Conservation (phyloP, 2,113 vertebrate genomes). For the Mus pahari region DNA sequence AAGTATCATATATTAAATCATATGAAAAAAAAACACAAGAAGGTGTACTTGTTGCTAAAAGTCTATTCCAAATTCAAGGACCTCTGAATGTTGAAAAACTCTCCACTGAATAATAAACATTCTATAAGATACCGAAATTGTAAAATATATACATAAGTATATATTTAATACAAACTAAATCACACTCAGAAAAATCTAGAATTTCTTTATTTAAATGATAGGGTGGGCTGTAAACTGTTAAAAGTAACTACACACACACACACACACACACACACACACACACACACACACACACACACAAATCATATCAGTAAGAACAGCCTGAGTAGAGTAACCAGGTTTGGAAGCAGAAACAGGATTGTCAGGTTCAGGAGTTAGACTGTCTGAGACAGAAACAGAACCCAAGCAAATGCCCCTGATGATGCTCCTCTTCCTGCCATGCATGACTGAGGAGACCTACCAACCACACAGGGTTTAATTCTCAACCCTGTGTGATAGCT, state of each 20-base stretch:
- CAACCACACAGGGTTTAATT: not conserved
- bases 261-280: too few species aligned
- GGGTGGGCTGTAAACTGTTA: slow-evolving; percentile 25
- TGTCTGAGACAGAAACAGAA: not conserved
- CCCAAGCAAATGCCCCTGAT: not conserved
- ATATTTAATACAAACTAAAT: slow-evolving; percentile 26
- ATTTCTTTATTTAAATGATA: slow-evolving; percentile 29
- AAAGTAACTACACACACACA: not conserved
- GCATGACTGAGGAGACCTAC: not conserved
- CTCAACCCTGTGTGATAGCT: not conserved
- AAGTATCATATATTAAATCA: not conserved
- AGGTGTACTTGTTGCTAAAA: not conserved
- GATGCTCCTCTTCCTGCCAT: too few species aligned
- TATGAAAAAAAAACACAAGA: not conserved
- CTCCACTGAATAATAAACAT: not conserved
- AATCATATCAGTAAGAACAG: slow-evolving; percentile 33
- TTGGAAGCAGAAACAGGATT: not conserved
- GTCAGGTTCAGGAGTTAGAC: not conserved
- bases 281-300: not conserved
- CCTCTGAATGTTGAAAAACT: not conserved
- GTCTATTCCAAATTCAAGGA: not conserved
- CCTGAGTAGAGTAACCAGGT: not conserved
- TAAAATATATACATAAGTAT: not conserved
- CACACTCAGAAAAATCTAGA: not conserved
- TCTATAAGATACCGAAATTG: slow-evolving; percentile 13